phyloP scores from a whole-genome alignment of 2,888 invertebrate species.

The Bembecia ichneumoniformis region DNA sequence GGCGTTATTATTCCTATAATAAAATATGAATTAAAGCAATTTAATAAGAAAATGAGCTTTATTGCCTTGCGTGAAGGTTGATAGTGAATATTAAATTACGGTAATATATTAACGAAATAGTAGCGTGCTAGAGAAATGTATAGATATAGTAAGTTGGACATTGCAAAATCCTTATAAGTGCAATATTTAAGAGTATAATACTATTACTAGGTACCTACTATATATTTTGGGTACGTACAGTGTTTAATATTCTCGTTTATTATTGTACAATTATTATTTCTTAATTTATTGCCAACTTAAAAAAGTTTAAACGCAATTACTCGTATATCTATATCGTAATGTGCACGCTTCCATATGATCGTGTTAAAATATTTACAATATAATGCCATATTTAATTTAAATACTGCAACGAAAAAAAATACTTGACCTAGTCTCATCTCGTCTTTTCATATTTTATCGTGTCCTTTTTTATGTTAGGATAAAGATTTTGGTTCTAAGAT shows the following conservation, averaged over 20 bases:
- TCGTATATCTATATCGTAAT: too few species aligned
- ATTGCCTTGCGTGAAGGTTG: constrained; percentile 11
- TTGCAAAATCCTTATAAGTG: background rate
- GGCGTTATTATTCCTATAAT: too few species aligned
- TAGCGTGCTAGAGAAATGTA: background rate
- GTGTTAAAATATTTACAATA: background rate
- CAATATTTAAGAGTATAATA: too few species aligned
- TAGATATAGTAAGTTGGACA: background rate
- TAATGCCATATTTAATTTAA: constrained; percentile 28
- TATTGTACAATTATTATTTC: too few species aligned
- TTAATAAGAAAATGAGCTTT: constrained; percentile 16
- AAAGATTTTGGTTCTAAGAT: constrained; percentile 40
- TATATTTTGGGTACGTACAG: too few species aligned
- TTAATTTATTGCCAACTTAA: too few species aligned
- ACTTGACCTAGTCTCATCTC: constrained; percentile 46
- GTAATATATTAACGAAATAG: background rate
- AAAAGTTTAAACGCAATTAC: too few species aligned
- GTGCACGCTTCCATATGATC: too few species aligned
- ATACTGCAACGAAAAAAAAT: constrained; percentile 30
- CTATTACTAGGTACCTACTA: too few species aligned
- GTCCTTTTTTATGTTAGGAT: constrained; percentile 18
- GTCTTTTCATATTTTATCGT: constrained; percentile 20
- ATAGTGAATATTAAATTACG: constrained; percentile 9
- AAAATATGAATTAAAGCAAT: background rate
- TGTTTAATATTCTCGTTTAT: too few species aligned